phyloP scores from a whole-genome alignment of 1,140 invertebrate genomes.

The Drosophila quadrilineata region DNA sequence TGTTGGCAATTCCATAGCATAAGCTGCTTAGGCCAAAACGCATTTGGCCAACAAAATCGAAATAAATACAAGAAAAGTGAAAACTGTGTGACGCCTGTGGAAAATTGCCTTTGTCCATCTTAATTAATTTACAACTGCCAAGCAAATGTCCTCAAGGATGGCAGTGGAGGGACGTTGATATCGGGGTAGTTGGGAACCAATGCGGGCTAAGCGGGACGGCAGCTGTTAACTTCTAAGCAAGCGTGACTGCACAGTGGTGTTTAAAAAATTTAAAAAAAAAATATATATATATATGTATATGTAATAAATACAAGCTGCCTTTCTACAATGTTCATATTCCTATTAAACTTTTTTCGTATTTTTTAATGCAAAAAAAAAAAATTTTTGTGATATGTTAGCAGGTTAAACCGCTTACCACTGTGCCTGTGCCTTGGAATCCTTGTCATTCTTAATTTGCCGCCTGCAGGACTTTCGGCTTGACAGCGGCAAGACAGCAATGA shows the following conservation, averaged over 20 bases:
- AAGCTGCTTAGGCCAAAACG: slow-evolving; percentile 9
- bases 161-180: neutral
- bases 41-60: slow-evolving; percentile 34
- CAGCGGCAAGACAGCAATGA: slow-evolving; percentile 4
- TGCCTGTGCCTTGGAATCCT: slow-evolving; percentile 49
- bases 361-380: neutral
- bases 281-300: too few species aligned
- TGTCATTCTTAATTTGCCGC: slow-evolving; percentile 70
- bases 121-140: slow-evolving; percentile 68
- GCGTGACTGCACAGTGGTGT: too few species aligned
- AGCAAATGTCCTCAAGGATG: neutral
- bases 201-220: neutral
- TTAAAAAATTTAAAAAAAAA: too few species aligned
- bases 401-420: slow-evolving; percentile 41
- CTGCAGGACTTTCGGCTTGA: slow-evolving; percentile 18
- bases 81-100: slow-evolving; percentile 40
- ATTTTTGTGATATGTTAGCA: too few species aligned
- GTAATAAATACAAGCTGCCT: too few species aligned
- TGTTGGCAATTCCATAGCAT: neutral
- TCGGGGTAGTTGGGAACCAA: neutral
- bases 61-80: too few species aligned
- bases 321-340: too few species aligned
- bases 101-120: slow-evolving; percentile 73
- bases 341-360: neutral
- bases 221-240: too few species aligned